These are phyloP conservation scores for Drosophila villosipedis DNA, from an alignment of 2,888 invertebrate species.

Conservation along the genomic window DNA sequence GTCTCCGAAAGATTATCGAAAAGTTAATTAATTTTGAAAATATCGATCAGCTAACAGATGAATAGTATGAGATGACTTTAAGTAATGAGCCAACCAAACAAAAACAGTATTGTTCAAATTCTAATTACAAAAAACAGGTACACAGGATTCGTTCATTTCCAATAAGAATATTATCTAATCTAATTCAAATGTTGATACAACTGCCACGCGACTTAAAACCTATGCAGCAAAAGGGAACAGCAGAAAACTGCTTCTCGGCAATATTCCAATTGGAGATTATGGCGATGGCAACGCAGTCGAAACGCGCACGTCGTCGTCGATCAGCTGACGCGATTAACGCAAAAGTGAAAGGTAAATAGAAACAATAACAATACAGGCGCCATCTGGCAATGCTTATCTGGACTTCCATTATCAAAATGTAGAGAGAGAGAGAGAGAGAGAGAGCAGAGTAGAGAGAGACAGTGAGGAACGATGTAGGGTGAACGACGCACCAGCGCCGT, in stretches of 20 bases:
- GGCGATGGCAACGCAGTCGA: not conserved
- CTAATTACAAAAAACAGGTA: not conserved
- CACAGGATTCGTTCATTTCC: not conserved
- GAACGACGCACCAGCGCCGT: slow-evolving; percentile 18
- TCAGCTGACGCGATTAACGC: slow-evolving; percentile 55
- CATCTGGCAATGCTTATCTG: slow-evolving; percentile 22
- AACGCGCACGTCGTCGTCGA: slow-evolving; percentile 13
- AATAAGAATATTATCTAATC: slow-evolving; percentile 23
- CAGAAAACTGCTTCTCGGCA: not conserved
- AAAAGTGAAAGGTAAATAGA: slow-evolving; percentile 65
- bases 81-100: not conserved
- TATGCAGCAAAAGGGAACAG: not conserved
- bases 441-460: not conserved
- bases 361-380: slow-evolving; percentile 29
- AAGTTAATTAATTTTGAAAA: not conserved
- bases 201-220: slow-evolving; percentile 24
- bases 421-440: not conserved
- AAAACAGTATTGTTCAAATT: not conserved
- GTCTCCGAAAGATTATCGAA: not conserved
- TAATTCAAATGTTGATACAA: not conserved
- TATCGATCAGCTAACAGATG: not conserved
- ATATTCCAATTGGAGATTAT: slow-evolving; percentile 27
- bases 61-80: not conserved
- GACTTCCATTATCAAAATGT: slow-evolving; percentile 15
- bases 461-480: slow-evolving; percentile 4